These are phyloP conservation scores for Forbesichthys agassizii DNA, from an alignment of 2,113 vertebrate genomes.

Conservation along the genomic window DNA sequence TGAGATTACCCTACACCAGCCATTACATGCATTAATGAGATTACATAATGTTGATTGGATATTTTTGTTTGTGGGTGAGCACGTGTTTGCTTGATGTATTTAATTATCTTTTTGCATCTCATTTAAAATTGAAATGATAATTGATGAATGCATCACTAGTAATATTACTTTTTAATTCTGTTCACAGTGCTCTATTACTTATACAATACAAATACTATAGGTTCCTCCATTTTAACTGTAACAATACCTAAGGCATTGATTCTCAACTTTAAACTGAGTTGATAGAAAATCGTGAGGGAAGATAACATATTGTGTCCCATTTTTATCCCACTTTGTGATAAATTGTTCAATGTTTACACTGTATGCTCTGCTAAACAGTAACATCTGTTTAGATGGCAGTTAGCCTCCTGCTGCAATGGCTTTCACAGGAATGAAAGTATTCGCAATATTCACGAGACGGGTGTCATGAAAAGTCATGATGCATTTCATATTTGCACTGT, in stretches of 20 bases:
- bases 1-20: conserved; percentile 25
- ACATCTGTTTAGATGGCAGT: conserved; percentile 65
- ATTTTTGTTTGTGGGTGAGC: neutral
- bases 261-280: conserved; percentile 32
- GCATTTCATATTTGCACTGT: conserved; percentile 32
- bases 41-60: conserved; percentile 31
- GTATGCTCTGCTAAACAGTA: conserved; percentile 61
- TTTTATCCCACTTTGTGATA: conserved; percentile 44
- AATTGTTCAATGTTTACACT: conserved; percentile 57
- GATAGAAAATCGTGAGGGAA: conserved; percentile 26
- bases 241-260: conserved; percentile 14
- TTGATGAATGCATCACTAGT: neutral
- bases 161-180: neutral
- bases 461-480: conserved; percentile 39
- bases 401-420: conserved; percentile 46
- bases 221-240: conserved; percentile 11
- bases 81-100: conserved; percentile 6
- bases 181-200: conserved; percentile 4
- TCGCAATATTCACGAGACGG: conserved; percentile 42
- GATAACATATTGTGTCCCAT: conserved; percentile 49
- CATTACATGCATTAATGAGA: conserved; percentile 21
- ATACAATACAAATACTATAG: conserved; percentile 20
- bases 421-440: conserved; percentile 32
- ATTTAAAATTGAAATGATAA: conserved; percentile 10
- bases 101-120: conserved; percentile 25